These are phyloP conservation scores for Eumacrocentrus americanus DNA, from an alignment of 2,888 invertebrate species.

Conservation along the genomic window DNA sequence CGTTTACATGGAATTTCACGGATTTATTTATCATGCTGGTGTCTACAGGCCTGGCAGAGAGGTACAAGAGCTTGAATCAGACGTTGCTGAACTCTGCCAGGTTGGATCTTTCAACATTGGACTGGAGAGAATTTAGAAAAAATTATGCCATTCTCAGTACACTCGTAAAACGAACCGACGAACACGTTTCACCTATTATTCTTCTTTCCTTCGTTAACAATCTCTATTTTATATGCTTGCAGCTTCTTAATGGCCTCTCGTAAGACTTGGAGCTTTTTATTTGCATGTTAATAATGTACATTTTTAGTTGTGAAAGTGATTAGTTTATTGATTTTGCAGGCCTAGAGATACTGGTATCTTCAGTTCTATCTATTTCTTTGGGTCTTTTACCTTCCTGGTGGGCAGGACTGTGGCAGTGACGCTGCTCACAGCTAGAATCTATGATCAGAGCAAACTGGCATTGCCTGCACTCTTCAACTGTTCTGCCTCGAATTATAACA, in stretches of 20 bases:
- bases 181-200: conserved; percentile 68
- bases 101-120: conserved; percentile 50
- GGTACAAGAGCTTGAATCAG: conserved; percentile 69
- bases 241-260: conserved; percentile 73
- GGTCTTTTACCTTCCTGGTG: conserved; percentile 63
- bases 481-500: conserved; percentile 58
- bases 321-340: conserved; percentile 29
- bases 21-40: conserved; percentile 74
- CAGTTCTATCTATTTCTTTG: conserved; percentile 62
- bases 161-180: conserved; percentile 68
- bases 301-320: not conserved
- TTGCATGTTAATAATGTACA: not conserved
- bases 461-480: conserved; percentile 61
- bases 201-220: conserved; percentile 74
- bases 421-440: conserved; percentile 62
- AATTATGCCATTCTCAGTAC: conserved; percentile 70
- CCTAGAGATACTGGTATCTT: conserved; percentile 46
- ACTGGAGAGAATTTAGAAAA: conserved; percentile 71
- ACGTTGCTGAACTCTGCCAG: conserved; percentile 58
- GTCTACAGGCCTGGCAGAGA: conserved; percentile 66
- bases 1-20: conserved; percentile 76
- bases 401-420: conserved; percentile 62
- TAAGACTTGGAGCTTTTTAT: conserved; percentile 57
- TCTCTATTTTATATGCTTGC: conserved; percentile 75
- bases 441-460: conserved; percentile 61